Evolutionary conservation across 2,888 invertebrate species (phyloP).

Genomic region (Penaeus monodon): DNA sequence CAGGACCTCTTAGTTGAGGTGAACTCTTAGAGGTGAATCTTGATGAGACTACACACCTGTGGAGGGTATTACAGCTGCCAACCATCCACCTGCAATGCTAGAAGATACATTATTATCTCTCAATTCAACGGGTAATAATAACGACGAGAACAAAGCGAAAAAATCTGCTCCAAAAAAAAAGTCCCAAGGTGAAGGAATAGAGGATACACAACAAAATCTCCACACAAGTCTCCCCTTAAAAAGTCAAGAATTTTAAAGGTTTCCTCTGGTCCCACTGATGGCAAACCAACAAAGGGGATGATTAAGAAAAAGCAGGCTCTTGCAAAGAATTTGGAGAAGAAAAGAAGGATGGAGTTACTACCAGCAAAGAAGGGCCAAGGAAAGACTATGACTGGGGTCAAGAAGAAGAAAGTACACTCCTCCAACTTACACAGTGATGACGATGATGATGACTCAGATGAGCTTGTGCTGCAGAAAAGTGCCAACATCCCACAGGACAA

Average conservation of each 20-base stretch:
- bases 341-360: conserved; percentile 34
- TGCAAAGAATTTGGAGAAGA: conserved; percentile 54
- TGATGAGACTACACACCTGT: conserved; percentile 86
- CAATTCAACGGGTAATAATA: conserved; percentile 26
- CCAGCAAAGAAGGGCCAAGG: conserved; percentile 58
- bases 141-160: conserved; percentile 49
- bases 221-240: conserved; percentile 67
- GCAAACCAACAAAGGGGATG: conserved; percentile 47
- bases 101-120: conserved; percentile 64
- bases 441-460: conserved; percentile 66
- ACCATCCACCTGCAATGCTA: conserved; percentile 71
- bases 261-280: conserved; percentile 21
- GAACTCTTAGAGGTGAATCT: conserved; percentile 88
- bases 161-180: conserved; percentile 57
- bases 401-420: conserved; percentile 54
- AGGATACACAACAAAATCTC: conserved; percentile 41
- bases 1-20: conserved; percentile 90
- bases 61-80: conserved; percentile 80
- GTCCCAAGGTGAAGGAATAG: conserved; percentile 50
- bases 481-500: conserved; percentile 68
- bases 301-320: conserved; percentile 37
- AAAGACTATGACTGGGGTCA: conserved; percentile 55
- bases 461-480: conserved; percentile 69
- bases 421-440: conserved; percentile 65
- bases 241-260: conserved; percentile 59